A percentile compares a stretch with the other conserved stretches of the same genome.
phyloP scores from a whole-genome alignment of 2,888 invertebrate species.

The Didymodactylos carnosus region DNA sequence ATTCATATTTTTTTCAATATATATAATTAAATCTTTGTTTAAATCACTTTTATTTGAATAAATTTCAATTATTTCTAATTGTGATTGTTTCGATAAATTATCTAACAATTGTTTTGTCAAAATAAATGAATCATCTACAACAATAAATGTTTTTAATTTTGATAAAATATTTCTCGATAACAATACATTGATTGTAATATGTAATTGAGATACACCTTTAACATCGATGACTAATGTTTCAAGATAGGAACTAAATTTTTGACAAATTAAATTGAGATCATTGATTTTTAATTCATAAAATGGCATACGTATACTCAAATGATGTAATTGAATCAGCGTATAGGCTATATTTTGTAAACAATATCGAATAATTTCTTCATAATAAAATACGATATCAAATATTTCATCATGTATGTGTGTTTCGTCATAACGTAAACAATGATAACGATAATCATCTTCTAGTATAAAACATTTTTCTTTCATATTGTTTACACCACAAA shows the following conservation, averaged over 20 bases:
- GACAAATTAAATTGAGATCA: not conserved
- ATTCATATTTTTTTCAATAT: not conserved
- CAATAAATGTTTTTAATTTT: not conserved
- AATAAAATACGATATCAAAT: not conserved
- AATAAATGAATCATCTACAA: not conserved
- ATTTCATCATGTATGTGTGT: not conserved
- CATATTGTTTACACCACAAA: not conserved
- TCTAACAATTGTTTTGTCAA: not conserved
- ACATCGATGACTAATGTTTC: not conserved
- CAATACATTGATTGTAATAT: not conserved
- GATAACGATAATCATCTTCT: not conserved
- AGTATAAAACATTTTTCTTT: not conserved
- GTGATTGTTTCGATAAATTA: not conserved
- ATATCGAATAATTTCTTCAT: not conserved
- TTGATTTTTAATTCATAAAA: not conserved
- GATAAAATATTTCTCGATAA: not conserved
- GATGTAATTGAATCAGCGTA: not conserved
- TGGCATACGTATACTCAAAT: not conserved
- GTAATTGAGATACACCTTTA: not conserved
- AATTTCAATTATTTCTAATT: not conserved
- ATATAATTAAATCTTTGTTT: not conserved
- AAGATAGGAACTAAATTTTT: not conserved
- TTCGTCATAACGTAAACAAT: not conserved
- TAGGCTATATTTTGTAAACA: not conserved
- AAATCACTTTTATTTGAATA: not conserved